These are phyloP conservation scores for Nannoperca obscura DNA, from an alignment of 2,797 vertebrate species.

Conservation along the genomic window DNA sequence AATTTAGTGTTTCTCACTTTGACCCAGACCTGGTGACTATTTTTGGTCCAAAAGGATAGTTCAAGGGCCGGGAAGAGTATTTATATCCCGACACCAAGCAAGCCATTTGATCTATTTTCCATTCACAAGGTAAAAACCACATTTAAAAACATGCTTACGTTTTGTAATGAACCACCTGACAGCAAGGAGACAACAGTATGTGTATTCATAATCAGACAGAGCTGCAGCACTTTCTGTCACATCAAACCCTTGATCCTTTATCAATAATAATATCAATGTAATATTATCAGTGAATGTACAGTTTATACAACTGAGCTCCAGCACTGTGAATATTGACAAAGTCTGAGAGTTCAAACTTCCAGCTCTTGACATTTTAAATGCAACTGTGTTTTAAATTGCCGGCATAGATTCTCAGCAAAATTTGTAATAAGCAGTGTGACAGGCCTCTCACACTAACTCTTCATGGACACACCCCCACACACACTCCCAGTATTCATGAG, in stretches of 20 bases:
- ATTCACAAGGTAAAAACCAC: constrained; percentile 3
- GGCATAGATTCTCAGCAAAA: constrained; percentile 7
- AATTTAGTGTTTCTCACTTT: neutral
- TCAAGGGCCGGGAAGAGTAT: neutral
- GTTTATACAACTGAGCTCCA: neutral
- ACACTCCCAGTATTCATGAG: neutral
- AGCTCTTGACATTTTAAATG: constrained; percentile 22
- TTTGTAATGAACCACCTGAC: neutral
- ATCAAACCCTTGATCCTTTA: neutral
- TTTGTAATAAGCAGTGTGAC: constrained; percentile 1
- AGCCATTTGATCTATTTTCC: constrained; percentile 8
- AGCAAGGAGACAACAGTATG: neutral
- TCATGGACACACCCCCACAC: neutral
- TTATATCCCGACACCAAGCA: neutral
- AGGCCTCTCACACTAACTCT: neutral
- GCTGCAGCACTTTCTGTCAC: neutral
- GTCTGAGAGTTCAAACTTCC: constrained; percentile 6
- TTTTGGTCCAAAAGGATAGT: neutral
- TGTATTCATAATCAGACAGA: neutral
- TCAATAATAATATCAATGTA: neutral
- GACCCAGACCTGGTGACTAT: neutral
- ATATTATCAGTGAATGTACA: neutral
- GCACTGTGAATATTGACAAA: constrained; percentile 10
- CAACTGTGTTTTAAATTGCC: constrained; percentile 16
- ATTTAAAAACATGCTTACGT: neutral